These are phyloP conservation scores for Papilio protenor DNA, from an alignment of 2,888 invertebrate genomes.

Conservation along the genomic window DNA sequence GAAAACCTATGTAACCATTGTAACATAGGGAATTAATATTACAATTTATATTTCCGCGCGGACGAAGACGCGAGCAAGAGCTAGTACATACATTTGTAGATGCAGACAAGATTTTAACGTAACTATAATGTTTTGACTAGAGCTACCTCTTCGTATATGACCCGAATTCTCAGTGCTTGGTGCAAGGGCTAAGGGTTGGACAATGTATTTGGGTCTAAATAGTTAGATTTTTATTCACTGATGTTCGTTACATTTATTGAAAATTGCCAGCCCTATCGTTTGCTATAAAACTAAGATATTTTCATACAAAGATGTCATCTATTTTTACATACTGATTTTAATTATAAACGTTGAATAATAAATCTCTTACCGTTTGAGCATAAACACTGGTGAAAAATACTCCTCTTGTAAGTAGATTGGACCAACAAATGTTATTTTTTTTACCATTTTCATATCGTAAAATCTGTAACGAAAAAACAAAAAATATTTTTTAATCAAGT, in stretches of 20 bases:
- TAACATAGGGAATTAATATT: background rate
- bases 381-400: slow-evolving; percentile 56
- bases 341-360: background rate
- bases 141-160: background rate
- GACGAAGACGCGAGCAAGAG: too few relatives aligned
- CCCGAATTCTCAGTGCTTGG: too few relatives aligned
- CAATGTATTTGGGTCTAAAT: too few relatives aligned
- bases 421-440: slow-evolving; percentile 71
- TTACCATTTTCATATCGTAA: slow-evolving; percentile 66
- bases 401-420: slow-evolving; percentile 63
- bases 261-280: too few relatives aligned
- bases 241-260: too few relatives aligned
- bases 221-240: background rate
- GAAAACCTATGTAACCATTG: too few relatives aligned
- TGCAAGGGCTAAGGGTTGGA: too few relatives aligned
- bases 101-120: background rate
- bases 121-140: background rate
- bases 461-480: slow-evolving; percentile 67
- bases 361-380: slow-evolving; percentile 65
- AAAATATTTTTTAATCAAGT: too few relatives aligned
- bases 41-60: too few relatives aligned
- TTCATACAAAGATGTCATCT: too few relatives aligned
- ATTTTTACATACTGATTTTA: too few relatives aligned
- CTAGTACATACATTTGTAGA: background rate
- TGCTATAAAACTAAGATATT: background rate